Base-by-base conservation (phyloP, 2,797 vertebrate genomes). In the Halcyon badia region DNA sequence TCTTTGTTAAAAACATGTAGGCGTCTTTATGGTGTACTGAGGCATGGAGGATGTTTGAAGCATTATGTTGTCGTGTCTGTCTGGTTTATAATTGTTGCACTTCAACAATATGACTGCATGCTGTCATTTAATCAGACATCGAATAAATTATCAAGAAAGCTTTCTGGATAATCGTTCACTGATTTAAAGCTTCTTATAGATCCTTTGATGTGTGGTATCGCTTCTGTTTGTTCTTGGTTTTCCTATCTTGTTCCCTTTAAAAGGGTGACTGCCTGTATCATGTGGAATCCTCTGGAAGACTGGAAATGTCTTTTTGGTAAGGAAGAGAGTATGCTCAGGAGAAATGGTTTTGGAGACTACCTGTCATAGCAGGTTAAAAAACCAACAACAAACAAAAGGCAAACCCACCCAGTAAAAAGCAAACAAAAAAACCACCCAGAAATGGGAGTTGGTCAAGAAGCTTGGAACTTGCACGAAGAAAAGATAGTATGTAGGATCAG, bases 41-140 rank as follows among this genome's bases (percentile, higher is more conserved):
- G 89, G 87, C 87, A 31, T 46, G 60, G 91, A 93, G 94, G 70
- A 91, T 89, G 93, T 80, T 96, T 84, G 75, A 78, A 82, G 85
- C 91, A 71, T 97, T 90, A 73, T 97, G 94, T 90, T 95, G 95
- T 97, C 79, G 41, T 94, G 89, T 95, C 91, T 95, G 90, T 96
- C 95, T 95, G 90, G 77, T 93, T 95, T 93, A 49, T 95, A 95
- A 90, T 94, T 94, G 92, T 96, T 95, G 87, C 93, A 79, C 90
- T 95, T 95, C 88, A 97, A 60, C 93, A 96, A 81, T 93, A 79
- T 91, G 85, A 96, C 93, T 95, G 51, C 70, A 57, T 93, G 77
- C 95, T 94, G 91, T 96, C 94, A 87, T 94, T 96, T 96, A 94
- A 94, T 93, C 89, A 93, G 85, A 65, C 70, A 68, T 91, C 1